Percentiles rank a stretch among this genome's conserved stretches.
These are phyloP conservation scores for Euwallacea similis DNA, from an alignment of 1,140 invertebrate species.

Conservation along the genomic window DNA sequence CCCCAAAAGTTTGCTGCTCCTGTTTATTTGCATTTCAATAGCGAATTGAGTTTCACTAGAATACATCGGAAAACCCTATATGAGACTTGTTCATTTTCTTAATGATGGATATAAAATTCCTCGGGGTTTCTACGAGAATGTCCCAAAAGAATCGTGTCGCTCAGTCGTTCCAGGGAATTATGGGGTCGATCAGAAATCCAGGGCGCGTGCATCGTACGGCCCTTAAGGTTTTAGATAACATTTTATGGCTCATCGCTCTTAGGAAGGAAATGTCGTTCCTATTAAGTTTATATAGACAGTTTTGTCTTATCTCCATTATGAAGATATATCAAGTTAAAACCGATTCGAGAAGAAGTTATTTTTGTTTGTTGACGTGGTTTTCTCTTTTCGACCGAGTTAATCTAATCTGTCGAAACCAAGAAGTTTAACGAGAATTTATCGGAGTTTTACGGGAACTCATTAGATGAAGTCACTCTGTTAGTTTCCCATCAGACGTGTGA, in stretches of 20 bases:
- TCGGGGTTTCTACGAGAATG: constrained; percentile 9
- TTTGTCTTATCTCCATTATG: constrained; percentile 25
- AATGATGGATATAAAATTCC: neutral
- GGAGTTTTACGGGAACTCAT: neutral
- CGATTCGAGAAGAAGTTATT: neutral
- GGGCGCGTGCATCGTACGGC: constrained; percentile 17
- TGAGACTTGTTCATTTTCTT: neutral
- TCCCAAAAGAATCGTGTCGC: constrained; percentile 16
- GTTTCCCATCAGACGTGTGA: too few species aligned
- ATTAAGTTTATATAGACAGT: constrained; percentile 24
- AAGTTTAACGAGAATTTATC: constrained; percentile 2
- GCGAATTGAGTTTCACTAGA: too few species aligned
- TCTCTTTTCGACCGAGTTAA: constrained; percentile 5
- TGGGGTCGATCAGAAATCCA: constrained; percentile 26
- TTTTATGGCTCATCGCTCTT: constrained; percentile 32
- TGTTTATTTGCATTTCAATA: too few species aligned
- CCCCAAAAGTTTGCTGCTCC: too few species aligned
- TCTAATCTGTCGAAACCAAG: constrained; percentile 6
- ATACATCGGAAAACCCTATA: neutral
- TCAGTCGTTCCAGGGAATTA: constrained; percentile 22
- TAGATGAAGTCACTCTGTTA: too few species aligned
- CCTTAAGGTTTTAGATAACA: constrained; percentile 33
- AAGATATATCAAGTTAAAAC: constrained; percentile 21
- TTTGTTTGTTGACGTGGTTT: neutral
- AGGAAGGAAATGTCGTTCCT: constrained; percentile 12